Evolutionary conservation across 2,888 invertebrate genomes (phyloP), one percentile per base, ranked within the genome.

Genomic region (Crocallis elinguaria): DNA sequence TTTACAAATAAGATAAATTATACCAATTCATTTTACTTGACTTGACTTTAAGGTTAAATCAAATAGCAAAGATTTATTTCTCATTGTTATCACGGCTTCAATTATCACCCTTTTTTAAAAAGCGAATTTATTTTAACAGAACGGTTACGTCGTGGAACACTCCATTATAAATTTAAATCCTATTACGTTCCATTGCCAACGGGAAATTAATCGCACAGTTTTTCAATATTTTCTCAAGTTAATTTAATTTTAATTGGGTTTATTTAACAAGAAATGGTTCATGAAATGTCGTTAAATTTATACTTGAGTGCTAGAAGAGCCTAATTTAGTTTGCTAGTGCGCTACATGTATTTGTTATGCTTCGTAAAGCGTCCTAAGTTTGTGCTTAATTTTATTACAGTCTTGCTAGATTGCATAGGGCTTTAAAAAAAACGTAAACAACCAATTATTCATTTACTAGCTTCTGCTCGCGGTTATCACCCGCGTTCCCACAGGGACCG

Each of bases 131-230:
- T 51, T 29, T 49, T 52, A n/a, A n/a, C 33, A 41, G 38, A 45
- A 49, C 49, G 23, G 42, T 39, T 23, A 48, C 48, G 25, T 50
- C 30, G 23, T 32, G 21, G 17, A 45, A 44, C 41, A 21, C 43
- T 42, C 50, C 32, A 52, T 57, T 55, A 55, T 51, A 57, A 45
- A 52, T 57, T 54, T 43, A 39, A 60, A 54, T 54, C 44, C 32
- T 17, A 32, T 54, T 43, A 37, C 42, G 32, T 39, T 44, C 52
- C 39, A 43, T 51, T 51, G 33, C 36, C 9, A 19, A 27, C 9
- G 12, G 17, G 27, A 43, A 56, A 48, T 48, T 49, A 42, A 45
- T 38, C 17, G 30, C 23, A 44, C 35, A 27, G 32, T 38, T 38
- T 51, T 38, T 27, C 44, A 53, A 38, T 27, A 25, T 38, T 38